These are phyloP conservation scores for Psettodes erumei DNA, from an alignment of 2,113 vertebrate species.

Conservation along the genomic window DNA sequence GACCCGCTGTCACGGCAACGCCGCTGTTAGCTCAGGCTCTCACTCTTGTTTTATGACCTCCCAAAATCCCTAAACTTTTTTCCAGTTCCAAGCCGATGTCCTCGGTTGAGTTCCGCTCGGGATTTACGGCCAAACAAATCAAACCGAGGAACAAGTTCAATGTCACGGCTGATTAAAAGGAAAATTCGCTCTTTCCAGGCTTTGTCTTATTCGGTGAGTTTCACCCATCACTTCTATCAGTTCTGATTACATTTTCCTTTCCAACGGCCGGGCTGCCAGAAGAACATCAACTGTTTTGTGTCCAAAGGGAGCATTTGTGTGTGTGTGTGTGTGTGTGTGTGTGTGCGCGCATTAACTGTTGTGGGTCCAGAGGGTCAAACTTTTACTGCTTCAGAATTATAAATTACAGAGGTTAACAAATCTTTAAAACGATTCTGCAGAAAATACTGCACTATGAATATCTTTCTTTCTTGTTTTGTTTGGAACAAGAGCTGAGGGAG, in stretches of 20 bases:
- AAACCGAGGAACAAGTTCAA: not conserved
- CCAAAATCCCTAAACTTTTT: not conserved
- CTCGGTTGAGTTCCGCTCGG: not conserved
- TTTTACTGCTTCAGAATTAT: not conserved
- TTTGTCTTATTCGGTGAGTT: not conserved
- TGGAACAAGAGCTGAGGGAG: not conserved
- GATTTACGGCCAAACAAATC: not conserved
- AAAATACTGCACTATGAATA: not conserved
- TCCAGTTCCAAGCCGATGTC: not conserved
- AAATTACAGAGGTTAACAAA: too few relatives aligned
- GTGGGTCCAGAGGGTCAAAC: not conserved
- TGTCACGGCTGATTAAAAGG: constrained; percentile 2
- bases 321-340: too few relatives aligned
- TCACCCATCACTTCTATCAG: not conserved
- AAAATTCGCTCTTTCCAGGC: not conserved
- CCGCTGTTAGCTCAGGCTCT: not conserved
- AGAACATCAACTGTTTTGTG: not conserved
- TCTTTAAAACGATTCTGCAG: not conserved
- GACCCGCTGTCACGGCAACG: not conserved
- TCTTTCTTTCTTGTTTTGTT: not conserved
- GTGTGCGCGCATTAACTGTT: too few relatives aligned
- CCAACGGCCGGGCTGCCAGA: not conserved
- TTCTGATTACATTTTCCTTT: constrained; percentile 9
- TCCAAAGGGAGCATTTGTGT: constrained; percentile 1
- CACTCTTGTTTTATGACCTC: not conserved